These are phyloP conservation scores for Gerris buenoi DNA, from an alignment of 1,140 invertebrate species.

Conservation along the genomic window DNA sequence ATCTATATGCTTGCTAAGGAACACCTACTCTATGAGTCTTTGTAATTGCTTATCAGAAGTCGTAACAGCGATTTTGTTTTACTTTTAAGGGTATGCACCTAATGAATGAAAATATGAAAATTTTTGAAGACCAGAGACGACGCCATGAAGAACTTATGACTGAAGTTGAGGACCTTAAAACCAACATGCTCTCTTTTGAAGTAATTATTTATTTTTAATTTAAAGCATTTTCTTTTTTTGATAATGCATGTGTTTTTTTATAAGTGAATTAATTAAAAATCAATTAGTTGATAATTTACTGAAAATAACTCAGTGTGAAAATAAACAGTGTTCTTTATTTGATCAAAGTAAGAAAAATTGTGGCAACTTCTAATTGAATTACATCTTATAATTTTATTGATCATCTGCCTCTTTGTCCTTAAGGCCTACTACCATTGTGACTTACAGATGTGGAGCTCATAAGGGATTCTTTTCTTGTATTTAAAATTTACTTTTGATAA, in stretches of 20 bases:
- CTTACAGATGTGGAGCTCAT: too few relatives aligned
- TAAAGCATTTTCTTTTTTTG: slow-evolving; percentile 2
- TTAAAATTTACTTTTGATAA: too few relatives aligned
- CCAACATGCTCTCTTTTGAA: slow-evolving; percentile 49
- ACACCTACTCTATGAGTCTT: too few relatives aligned
- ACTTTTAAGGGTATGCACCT: slow-evolving; percentile 42
- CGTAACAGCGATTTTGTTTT: too few relatives aligned
- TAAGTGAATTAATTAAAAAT: neutral
- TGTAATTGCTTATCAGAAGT: too few relatives aligned
- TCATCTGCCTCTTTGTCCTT: too few relatives aligned
- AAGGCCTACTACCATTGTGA: too few relatives aligned
- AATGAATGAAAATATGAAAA: slow-evolving; percentile 50
- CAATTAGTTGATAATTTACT: neutral
- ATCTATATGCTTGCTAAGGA: neutral
- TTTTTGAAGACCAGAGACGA: slow-evolving; percentile 44
- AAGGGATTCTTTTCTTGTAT: too few relatives aligned
- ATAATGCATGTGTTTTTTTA: too few relatives aligned
- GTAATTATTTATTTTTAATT: slow-evolving; percentile 24
- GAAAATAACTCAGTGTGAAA: neutral
- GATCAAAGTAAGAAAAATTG: neutral
- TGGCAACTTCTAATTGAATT: neutral
- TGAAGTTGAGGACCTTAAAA: slow-evolving; percentile 40
- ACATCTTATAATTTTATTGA: neutral
- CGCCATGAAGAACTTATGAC: slow-evolving; percentile 40
- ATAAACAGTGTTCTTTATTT: neutral